Percentiles rank a stretch among this genome's conserved stretches.
Conservation (phyloP, 64 coral and sea anemone species). For the Acropora yongei region DNA sequence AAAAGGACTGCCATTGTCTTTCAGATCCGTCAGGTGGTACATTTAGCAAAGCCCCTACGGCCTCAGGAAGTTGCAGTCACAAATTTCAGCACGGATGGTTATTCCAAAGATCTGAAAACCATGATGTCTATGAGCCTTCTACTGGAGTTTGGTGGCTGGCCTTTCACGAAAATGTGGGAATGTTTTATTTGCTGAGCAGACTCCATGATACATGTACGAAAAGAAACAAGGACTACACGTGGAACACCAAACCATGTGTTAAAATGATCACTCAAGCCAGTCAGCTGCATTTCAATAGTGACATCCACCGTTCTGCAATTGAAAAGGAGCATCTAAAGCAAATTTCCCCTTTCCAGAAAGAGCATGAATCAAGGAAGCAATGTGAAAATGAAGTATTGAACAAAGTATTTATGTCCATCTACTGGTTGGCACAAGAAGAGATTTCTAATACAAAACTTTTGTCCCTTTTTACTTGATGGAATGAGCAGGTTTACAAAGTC, state of each 20-base stretch:
- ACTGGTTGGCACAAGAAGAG: conserved; percentile 58
- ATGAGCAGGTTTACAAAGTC: conserved; percentile 35
- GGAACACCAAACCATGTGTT: conserved; percentile 29
- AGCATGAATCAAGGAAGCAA: conserved; percentile 30
- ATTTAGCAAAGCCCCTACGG: not conserved
- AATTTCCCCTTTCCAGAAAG: conserved; percentile 43
- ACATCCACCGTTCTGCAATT: conserved; percentile 38
- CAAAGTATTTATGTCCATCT: conserved; percentile 39
- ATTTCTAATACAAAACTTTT: conserved; percentile 40
- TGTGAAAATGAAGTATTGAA: conserved; percentile 40
- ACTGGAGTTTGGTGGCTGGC: conserved; percentile 41
- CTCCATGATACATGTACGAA: conserved; percentile 14
- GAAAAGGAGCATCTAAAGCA: conserved; percentile 45
- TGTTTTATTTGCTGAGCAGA: conserved; percentile 45
- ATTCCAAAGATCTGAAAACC: conserved; percentile 57
- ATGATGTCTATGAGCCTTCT: conserved; percentile 49
- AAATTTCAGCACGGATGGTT: conserved; percentile 46
- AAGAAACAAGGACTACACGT: conserved; percentile 45
- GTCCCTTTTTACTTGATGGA: conserved; percentile 34
- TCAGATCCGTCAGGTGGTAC: conserved; percentile 20
- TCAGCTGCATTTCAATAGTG: conserved; percentile 46
- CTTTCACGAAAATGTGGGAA: conserved; percentile 48
- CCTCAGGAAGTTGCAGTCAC: conserved; percentile 38
- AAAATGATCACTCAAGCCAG: conserved; percentile 43
- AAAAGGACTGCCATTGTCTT: conserved; percentile 54